phyloP scores from a whole-genome alignment of 2,888 invertebrate species.

The Daptonema setosum region DNA sequence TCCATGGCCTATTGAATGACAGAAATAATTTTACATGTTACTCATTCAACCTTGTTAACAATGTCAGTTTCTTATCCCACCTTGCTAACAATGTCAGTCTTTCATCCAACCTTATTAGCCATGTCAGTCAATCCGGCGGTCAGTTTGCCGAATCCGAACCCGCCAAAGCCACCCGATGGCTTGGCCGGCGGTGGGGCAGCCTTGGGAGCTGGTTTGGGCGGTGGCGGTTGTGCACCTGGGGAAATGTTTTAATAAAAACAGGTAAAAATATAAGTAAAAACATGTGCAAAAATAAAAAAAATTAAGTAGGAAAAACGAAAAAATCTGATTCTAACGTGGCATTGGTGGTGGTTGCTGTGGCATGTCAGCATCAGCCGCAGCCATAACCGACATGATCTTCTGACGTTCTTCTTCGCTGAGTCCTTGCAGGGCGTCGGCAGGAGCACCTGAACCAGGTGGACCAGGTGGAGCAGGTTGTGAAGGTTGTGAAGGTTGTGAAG shows the following conservation, averaged over 20 bases:
- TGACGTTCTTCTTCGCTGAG: conserved; percentile 40
- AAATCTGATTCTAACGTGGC: too few relatives aligned
- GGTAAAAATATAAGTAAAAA: too few relatives aligned
- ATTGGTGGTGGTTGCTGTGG: background rate
- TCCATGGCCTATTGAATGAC: too few relatives aligned
- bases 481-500: too few relatives aligned
- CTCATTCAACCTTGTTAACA: too few relatives aligned
- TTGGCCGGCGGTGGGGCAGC: background rate
- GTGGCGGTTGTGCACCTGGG: too few relatives aligned
- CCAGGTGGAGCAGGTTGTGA: background rate
- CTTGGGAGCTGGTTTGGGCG: background rate
- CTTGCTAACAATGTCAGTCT: background rate
- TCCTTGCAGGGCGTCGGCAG: conserved; percentile 18
- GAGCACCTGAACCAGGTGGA: background rate
- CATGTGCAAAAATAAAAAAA: too few relatives aligned
- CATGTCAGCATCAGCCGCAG: conserved; percentile 11
- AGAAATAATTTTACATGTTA: too few relatives aligned
- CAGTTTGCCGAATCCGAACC: conserved; percentile 1
- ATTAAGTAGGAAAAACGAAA: too few relatives aligned
- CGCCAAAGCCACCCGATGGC: background rate
- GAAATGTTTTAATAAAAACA: too few relatives aligned
- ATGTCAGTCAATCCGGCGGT: background rate
- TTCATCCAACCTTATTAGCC: background rate
- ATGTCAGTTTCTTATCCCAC: too few relatives aligned
- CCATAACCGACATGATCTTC: conserved; percentile 42